phyloP scores from a whole-genome alignment of 1,140 invertebrate genomes.

The Nixonia krombeini region DNA sequence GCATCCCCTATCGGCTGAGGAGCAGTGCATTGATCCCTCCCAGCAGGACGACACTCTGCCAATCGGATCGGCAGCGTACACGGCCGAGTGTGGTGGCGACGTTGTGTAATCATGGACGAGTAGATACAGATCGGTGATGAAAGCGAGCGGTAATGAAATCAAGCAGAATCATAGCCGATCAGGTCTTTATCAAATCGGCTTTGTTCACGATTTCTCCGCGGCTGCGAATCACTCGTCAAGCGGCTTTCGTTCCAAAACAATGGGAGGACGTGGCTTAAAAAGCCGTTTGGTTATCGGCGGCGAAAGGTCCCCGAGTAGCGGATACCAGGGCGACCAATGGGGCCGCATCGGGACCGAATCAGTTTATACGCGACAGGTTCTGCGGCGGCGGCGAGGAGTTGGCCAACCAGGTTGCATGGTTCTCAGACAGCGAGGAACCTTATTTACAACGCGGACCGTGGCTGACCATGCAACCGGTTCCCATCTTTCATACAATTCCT shows the following conservation, averaged over 20 bases:
- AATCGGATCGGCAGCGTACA: constrained; percentile 1
- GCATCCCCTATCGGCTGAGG: constrained; percentile 9
- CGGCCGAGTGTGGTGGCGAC: no score
- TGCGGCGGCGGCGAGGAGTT: constrained; percentile 34
- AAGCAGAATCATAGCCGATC: no score
- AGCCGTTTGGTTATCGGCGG: no score
- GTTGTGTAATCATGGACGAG: no score
- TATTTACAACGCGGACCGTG: constrained; percentile 65
- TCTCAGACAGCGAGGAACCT: constrained; percentile 64
- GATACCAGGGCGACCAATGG: constrained; percentile 51
- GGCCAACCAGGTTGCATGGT: constrained; percentile 56
- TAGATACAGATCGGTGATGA: no score
- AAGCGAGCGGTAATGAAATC: no score
- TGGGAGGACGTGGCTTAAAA: no score
- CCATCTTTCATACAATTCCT: constrained; percentile 69
- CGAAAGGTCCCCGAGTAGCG: constrained; percentile 9
- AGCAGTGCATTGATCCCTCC: not conserved
- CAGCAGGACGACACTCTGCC: not conserved
- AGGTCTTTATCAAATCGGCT: no score
- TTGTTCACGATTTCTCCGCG: no score
- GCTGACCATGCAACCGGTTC: constrained; percentile 64
- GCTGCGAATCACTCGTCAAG: no score
- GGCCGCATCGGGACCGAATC: constrained; percentile 61
- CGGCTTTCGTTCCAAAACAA: no score
- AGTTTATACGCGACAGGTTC: constrained; percentile 68